Evolutionary conservation across 2,888 invertebrate species (phyloP), one percentile per base, ranked within the genome.

Genomic region (Xanthostigma xanthostigma): DNA sequence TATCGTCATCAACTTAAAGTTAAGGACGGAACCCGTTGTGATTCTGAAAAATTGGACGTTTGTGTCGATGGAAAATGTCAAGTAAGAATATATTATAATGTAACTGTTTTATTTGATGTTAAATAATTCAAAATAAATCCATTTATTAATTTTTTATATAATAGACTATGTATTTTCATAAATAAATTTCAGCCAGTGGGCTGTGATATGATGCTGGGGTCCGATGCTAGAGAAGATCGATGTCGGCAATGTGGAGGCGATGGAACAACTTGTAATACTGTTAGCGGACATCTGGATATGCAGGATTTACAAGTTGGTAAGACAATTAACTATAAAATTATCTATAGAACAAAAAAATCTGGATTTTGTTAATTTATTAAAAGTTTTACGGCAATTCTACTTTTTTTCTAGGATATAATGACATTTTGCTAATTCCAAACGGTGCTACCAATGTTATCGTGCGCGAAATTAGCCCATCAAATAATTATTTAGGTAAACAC

Each of bases 51-150:
- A 38, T 78, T 85, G 57, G 90, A 96, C 62, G 86, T 97, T 56
- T 98, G 97, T 65, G 95, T 98, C 46, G 81, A 91, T 63, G 97
- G 97, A 50, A 77, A 78, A 63, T 98, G 97, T 63, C 79, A 88
- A 79, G 91, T 91, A 69, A 71, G 71, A 59, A 35, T 9, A 40
- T 44, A 34, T 10, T 14, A 43, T 44, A n/a, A n/a, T n/a, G n/a
- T n/a, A n/a, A 17, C 13, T 41, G 36, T 42, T 11, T 27, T 46
- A n/a, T 37, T 27, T 49, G 12, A 36, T 13, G 5, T 38, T 27
- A 44, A 36, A 35, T 36, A 39, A 13, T 27, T n/a, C n/a, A n/a
- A 9, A 11, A 39, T 42, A 35, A 8, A 17, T 47, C 12, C 12
- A 44, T 33, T 11, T 17, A 34, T 33, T 17, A 44, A 38, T 12